phyloP scores from a whole-genome alignment of 2,888 invertebrate genomes.

The Bombyx huttoni region DNA sequence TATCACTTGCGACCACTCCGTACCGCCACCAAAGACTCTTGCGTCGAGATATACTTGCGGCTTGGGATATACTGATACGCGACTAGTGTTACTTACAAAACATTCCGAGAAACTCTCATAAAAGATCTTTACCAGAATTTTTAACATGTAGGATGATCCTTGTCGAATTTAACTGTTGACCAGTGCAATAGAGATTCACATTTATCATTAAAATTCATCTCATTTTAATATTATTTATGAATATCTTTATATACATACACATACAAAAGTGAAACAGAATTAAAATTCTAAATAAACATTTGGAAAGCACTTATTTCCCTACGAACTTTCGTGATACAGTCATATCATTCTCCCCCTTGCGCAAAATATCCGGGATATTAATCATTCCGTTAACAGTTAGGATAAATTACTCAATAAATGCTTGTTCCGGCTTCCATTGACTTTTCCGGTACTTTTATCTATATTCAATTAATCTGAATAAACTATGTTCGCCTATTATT shows the following conservation, averaged over 20 bases:
- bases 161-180: too few species aligned
- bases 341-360: conserved; percentile 27
- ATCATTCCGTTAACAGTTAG: conserved; percentile 55
- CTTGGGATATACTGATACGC: not conserved
- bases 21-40: conserved; percentile 39
- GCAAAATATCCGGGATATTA: conserved; percentile 61
- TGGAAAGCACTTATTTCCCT: not conserved
- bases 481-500: not conserved
- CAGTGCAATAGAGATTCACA: too few species aligned
- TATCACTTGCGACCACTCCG: conserved; percentile 57
- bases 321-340: not conserved
- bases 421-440: conserved; percentile 39
- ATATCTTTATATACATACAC: too few species aligned
- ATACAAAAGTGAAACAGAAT: too few species aligned
- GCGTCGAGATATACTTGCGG: conserved; percentile 11
- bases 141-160: too few species aligned
- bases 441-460: conserved; percentile 35
- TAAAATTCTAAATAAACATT: not conserved
- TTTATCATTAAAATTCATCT: too few species aligned
- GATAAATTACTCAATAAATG: conserved; percentile 58
- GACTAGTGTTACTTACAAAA: not conserved
- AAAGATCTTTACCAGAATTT: too few species aligned
- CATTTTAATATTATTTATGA: too few species aligned
- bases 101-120: too few species aligned
- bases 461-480: conserved; percentile 1